These are phyloP conservation scores for Drosophila bipectinata DNA, from an alignment of 1,140 invertebrate species.

Conservation along the genomic window DNA sequence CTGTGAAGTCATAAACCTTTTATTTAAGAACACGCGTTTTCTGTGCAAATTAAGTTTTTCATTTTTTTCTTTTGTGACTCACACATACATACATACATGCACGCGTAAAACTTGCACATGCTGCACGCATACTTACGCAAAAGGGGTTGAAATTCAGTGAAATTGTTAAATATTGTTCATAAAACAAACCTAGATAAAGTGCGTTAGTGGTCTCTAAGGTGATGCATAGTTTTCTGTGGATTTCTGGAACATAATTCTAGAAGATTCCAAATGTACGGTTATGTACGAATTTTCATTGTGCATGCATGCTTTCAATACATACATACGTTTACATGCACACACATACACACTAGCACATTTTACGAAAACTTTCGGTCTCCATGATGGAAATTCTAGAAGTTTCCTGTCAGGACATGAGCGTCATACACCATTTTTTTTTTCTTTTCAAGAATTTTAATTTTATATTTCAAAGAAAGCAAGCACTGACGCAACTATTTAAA, in stretches of 20 bases:
- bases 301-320: conserved; percentile 7
- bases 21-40: neutral
- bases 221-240: neutral
- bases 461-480: neutral
- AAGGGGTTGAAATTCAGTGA: neutral
- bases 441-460: too few species aligned
- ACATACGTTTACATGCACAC: neutral
- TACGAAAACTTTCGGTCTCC: conserved; percentile 3
- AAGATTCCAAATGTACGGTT: conserved; percentile 17
- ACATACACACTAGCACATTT: neutral
- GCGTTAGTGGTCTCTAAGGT: neutral
- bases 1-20: neutral
- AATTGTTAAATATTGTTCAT: neutral
- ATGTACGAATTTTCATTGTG: conserved; percentile 27
- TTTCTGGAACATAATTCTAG: conserved; percentile 3
- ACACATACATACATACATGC: neutral
- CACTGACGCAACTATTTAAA: conserved; percentile 1
- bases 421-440: too few species aligned
- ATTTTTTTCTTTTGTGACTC: neutral
- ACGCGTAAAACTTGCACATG: conserved; percentile 9
- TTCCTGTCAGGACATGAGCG: neutral
- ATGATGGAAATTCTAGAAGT: neutral
- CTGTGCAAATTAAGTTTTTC: too few species aligned
- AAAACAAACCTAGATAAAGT: neutral
- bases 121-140: neutral